Evolutionary conservation across 2,888 invertebrate species (phyloP).

Genomic region (Ophion ellenae): DNA sequence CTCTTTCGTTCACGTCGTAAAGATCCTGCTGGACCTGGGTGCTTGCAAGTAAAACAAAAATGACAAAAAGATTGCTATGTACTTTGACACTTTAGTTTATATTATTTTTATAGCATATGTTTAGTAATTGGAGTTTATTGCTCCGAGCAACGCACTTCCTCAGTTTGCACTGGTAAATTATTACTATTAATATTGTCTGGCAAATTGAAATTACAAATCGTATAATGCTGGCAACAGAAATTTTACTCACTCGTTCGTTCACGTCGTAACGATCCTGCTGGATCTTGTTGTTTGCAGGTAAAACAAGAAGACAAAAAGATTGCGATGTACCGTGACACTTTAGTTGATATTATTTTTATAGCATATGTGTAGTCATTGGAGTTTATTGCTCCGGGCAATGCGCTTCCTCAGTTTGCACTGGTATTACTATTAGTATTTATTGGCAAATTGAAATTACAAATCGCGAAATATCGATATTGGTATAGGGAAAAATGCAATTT

Average conservation of each 20-base stretch:
- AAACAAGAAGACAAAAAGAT: not conserved
- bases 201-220: not conserved
- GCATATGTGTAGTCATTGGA: not conserved
- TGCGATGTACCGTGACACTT: not conserved
- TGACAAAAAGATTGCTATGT: not conserved
- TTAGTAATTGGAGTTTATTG: not conserved
- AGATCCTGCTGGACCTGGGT: not conserved
- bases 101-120: not conserved
- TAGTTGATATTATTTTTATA: not conserved
- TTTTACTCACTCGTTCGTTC: slow-evolving; percentile 39
- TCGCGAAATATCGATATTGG: not conserved
- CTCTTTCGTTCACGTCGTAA: slow-evolving; percentile 20
- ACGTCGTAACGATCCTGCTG: not conserved
- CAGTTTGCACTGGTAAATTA: not conserved
- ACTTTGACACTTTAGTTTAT: not conserved
- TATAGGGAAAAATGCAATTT: not conserved
- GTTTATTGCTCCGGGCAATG: not conserved
- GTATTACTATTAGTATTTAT: not conserved
- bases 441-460: not conserved
- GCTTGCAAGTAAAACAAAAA: not conserved
- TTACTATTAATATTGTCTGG: not conserved
- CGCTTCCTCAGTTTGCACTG: no score
- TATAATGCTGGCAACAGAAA: not conserved
- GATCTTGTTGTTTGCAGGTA: not conserved
- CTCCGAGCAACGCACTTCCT: no score